A percentile compares a stretch with the other conserved stretches of the same genome.
These are phyloP conservation scores for Drosophila paulistorum DNA, from an alignment of 1,140 invertebrate species.

Conservation along the genomic window DNA sequence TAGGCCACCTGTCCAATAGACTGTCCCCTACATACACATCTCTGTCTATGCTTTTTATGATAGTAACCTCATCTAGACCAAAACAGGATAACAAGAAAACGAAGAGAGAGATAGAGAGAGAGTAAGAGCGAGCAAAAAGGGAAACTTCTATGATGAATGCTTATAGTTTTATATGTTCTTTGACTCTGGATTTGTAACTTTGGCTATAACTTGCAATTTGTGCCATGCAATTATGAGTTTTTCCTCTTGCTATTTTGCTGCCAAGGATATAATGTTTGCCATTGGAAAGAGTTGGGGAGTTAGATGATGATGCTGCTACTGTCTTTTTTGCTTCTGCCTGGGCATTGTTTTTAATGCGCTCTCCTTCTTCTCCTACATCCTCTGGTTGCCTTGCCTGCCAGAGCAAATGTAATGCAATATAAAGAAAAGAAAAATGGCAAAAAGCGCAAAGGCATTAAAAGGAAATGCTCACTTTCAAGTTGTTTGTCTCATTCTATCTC, in stretches of 20 bases:
- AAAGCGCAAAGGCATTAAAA: slow-evolving; percentile 71
- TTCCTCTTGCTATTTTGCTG: slow-evolving; percentile 21
- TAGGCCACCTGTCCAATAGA: slow-evolving; percentile 24
- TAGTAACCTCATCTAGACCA: slow-evolving; percentile 25
- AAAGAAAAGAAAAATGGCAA: slow-evolving; percentile 58
- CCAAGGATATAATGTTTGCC: slow-evolving; percentile 68
- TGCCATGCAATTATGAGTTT: slow-evolving; percentile 77
- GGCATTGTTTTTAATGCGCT: slow-evolving; percentile 69
- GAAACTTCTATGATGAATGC: slow-evolving; percentile 66
- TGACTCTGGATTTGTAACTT: slow-evolving; percentile 51
- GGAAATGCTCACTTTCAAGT: slow-evolving; percentile 77
- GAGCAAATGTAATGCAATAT: slow-evolving; percentile 79
- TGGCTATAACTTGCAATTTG: slow-evolving; percentile 76
- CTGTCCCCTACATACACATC: neutral
- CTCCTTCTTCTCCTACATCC: neutral
- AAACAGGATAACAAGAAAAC: slow-evolving; percentile 17
- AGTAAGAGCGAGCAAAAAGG: slow-evolving; percentile 17
- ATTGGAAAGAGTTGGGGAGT: slow-evolving; percentile 20
- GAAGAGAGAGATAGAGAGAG: neutral
- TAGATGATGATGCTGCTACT: slow-evolving; percentile 30
- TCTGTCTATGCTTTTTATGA: neutral
- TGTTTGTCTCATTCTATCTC: slow-evolving; percentile 42
- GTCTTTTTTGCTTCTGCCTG: slow-evolving; percentile 29
- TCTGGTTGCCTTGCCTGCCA: slow-evolving; percentile 20
- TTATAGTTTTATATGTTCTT: slow-evolving; percentile 46